phyloP scores from a whole-genome alignment of 2,797 vertebrate genomes.

The Hippoglossus hippoglossus region DNA sequence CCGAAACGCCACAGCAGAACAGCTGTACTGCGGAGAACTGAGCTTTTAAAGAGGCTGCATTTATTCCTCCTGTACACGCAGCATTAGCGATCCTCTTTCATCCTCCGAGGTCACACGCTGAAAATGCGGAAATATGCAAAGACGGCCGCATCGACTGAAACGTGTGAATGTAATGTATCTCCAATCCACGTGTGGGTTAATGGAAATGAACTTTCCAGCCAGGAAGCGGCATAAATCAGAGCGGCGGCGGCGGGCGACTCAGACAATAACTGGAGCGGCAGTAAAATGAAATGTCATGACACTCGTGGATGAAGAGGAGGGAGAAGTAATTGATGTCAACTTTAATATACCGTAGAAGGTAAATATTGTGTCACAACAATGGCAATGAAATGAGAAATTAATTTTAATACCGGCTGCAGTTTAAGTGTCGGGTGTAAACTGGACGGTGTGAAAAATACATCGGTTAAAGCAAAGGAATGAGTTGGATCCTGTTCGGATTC shows the following conservation, averaged over 20 bases:
- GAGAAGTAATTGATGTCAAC: neutral
- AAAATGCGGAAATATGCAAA: slow-evolving; percentile 28
- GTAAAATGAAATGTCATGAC: slow-evolving; percentile 27
- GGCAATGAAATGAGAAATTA: neutral
- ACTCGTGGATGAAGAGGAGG: neutral
- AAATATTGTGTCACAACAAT: neutral
- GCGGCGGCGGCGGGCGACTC: neutral
- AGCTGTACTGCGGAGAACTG: slow-evolving; percentile 1
- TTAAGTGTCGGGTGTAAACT: neutral
- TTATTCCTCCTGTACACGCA: neutral
- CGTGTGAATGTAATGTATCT: slow-evolving; percentile 15
- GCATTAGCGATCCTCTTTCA: neutral
- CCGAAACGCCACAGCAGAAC: slow-evolving; percentile 2
- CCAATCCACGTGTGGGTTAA: slow-evolving; percentile 11
- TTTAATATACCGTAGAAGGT: neutral
- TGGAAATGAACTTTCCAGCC: slow-evolving; percentile 26
- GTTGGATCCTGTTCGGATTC: too few relatives aligned
- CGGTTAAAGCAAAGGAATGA: too few relatives aligned
- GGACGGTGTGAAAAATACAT: neutral
- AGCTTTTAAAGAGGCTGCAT: neutral
- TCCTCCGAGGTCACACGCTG: slow-evolving; percentile 8
- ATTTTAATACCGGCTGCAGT: neutral
- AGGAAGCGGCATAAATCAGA: slow-evolving; percentile 24
- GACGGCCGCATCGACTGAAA: neutral
- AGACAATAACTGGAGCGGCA: neutral